A percentile compares a stretch with the other conserved stretches of the same genome.
Conservation (phyloP, 2,888 invertebrate genomes). For the Julus scandinavius region DNA sequence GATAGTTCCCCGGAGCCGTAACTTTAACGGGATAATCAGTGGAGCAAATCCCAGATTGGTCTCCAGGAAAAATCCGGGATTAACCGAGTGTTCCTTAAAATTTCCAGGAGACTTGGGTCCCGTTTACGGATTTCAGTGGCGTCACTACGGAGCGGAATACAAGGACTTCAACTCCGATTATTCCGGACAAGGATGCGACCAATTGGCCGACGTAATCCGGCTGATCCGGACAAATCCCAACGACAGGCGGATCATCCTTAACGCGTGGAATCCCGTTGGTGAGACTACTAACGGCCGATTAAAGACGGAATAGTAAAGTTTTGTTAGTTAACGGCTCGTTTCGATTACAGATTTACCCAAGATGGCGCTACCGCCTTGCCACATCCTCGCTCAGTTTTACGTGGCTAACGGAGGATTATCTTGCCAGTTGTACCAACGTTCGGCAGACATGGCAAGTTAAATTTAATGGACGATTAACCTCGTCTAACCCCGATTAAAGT, state of each 20-base stretch:
- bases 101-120: slow-evolving; percentile 88
- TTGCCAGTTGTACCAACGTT: slow-evolving; percentile 93
- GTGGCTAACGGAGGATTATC: slow-evolving; percentile 84
- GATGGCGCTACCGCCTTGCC: slow-evolving; percentile 98
- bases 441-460: slow-evolving; percentile 88
- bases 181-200: slow-evolving; percentile 86
- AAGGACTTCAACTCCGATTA: slow-evolving; percentile 84
- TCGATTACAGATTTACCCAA: slow-evolving; percentile 74
- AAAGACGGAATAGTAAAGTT: too few relatives aligned
- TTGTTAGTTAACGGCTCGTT: background rate
- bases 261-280: slow-evolving; percentile 90
- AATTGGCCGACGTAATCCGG: slow-evolving; percentile 80
- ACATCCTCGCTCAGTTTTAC: slow-evolving; percentile 94
- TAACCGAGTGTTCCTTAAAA: background rate
- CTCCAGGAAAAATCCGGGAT: too few relatives aligned
- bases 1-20: too few relatives aligned
- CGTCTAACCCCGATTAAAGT: too few relatives aligned
- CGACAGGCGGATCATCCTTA: slow-evolving; percentile 90
- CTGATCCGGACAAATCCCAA: slow-evolving; percentile 81
- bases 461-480: too few relatives aligned
- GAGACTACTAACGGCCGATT: background rate
- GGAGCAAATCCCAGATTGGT: too few relatives aligned
- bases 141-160: slow-evolving; percentile 95
- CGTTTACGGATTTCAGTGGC: slow-evolving; percentile 98
- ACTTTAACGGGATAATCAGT: too few relatives aligned